phyloP scores from a whole-genome alignment of 2,888 invertebrate genomes.

The Drosophila subquinaria region DNA sequence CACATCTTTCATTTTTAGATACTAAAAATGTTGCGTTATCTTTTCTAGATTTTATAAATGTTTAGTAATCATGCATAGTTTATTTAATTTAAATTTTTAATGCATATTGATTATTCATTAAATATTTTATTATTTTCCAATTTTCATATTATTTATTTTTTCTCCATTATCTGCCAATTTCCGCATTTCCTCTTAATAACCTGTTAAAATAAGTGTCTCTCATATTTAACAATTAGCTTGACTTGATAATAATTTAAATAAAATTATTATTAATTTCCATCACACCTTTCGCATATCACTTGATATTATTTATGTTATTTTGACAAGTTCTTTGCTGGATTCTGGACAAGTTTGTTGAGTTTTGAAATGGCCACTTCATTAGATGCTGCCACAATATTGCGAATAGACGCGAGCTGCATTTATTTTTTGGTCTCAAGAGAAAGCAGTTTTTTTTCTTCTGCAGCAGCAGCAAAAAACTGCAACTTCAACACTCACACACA shows the following conservation, averaged over 20 bases:
- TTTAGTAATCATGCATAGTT: too few species aligned
- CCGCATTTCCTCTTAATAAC: background rate
- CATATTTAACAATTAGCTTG: background rate
- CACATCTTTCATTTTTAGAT: too few species aligned
- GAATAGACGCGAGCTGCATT: slow-evolving; percentile 63
- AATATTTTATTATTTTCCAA: background rate
- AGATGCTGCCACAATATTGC: slow-evolving; percentile 63
- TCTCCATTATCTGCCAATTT: background rate
- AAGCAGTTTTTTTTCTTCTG: slow-evolving; percentile 75
- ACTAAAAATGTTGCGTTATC: too few species aligned
- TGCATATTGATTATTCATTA: background rate
- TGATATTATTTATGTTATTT: slow-evolving; percentile 26
- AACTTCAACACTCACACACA: slow-evolving; percentile 37
- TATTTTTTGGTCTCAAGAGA: slow-evolving; percentile 78
- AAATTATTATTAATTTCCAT: slow-evolving; percentile 18
- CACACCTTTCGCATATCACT: slow-evolving; percentile 21
- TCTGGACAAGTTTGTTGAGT: slow-evolving; percentile 41
- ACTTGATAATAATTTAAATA: background rate
- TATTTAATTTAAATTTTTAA: too few species aligned
- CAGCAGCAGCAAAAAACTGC: slow-evolving; percentile 60
- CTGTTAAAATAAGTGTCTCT: background rate
- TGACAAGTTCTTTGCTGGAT: slow-evolving; percentile 40
- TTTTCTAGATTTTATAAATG: too few species aligned
- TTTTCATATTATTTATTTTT: background rate
- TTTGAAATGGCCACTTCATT: slow-evolving; percentile 40